Evolutionary conservation across 1,140 invertebrate genomes (phyloP).

Genomic region (Drosophila cardini): DNA sequence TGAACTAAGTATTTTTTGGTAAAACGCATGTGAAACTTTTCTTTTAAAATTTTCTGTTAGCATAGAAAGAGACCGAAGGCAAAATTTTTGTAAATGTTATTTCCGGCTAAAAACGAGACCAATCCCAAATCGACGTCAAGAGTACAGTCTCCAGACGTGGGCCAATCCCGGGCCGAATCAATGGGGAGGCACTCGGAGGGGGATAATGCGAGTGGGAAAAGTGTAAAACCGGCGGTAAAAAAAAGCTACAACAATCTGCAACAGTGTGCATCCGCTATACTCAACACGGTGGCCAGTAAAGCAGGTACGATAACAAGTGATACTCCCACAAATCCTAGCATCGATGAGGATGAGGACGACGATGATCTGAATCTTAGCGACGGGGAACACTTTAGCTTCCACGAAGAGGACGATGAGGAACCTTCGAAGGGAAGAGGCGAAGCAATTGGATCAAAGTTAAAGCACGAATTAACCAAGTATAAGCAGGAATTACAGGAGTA

Average conservation of each 20-base stretch:
- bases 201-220: constrained; percentile 14
- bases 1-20: constrained; percentile 55
- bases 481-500: constrained; percentile 79
- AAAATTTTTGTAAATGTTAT: constrained; percentile 68
- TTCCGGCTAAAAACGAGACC: constrained; percentile 19
- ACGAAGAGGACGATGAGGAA: constrained; percentile 3
- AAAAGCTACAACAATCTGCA: constrained; percentile 48
- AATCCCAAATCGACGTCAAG: constrained; percentile 11
- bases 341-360: constrained; percentile 16
- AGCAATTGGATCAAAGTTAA: constrained; percentile 67
- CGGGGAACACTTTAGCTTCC: constrained; percentile 1
- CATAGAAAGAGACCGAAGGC: constrained; percentile 38
- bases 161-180: constrained; percentile 25
- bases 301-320: constrained; percentile 1
- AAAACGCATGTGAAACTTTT: constrained; percentile 50
- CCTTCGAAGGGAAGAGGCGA: constrained; percentile 3
- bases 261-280: background rate
- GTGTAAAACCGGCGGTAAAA: constrained; percentile 13
- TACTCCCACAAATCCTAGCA: background rate
- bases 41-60: constrained; percentile 79
- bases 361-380: constrained; percentile 19
- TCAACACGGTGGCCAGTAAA: constrained; percentile 13
- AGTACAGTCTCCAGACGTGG: constrained; percentile 1
- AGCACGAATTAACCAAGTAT: constrained; percentile 71
- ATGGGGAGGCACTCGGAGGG: constrained; percentile 56